These are phyloP conservation scores for Heliconius hortense DNA, from an alignment of 2,888 invertebrate genomes.

Conservation along the genomic window DNA sequence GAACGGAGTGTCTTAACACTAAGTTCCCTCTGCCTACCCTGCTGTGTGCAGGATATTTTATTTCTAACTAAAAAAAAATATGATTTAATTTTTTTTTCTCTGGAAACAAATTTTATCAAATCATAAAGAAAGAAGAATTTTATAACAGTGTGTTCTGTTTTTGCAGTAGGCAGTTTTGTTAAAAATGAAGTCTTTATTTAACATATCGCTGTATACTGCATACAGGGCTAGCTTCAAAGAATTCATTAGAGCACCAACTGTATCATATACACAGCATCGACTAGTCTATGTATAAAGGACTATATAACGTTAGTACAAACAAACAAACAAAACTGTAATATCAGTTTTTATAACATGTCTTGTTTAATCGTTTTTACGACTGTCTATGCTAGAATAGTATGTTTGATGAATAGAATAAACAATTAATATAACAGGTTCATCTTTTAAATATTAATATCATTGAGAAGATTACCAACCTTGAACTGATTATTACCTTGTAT, in stretches of 20 bases:
- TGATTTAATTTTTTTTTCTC: no score
- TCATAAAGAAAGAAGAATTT: no score
- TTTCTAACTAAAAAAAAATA: no score
- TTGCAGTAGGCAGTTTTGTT: no score
- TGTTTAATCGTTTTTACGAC: constrained; percentile 1
- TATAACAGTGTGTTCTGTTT: no score
- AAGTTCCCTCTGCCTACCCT: no score
- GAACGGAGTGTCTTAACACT: no score
- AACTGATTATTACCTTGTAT: constrained; percentile 23
- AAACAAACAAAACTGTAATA: neutral
- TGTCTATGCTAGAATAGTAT: neutral
- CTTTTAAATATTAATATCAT: no score
- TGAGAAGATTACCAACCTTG: neutral
- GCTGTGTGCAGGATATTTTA: no score
- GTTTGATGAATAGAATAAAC: neutral
- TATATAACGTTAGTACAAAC: neutral
- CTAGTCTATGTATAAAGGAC: neutral
- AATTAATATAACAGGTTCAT: no score
- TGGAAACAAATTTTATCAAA: no score
- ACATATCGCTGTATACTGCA: neutral
- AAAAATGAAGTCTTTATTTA: neutral
- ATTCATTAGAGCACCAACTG: neutral
- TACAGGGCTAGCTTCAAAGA: neutral
- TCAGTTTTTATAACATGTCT: neutral
- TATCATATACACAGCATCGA: neutral